Evolutionary conservation across 2,113 vertebrate species (phyloP).

Genomic region (Jaculus jaculus): DNA sequence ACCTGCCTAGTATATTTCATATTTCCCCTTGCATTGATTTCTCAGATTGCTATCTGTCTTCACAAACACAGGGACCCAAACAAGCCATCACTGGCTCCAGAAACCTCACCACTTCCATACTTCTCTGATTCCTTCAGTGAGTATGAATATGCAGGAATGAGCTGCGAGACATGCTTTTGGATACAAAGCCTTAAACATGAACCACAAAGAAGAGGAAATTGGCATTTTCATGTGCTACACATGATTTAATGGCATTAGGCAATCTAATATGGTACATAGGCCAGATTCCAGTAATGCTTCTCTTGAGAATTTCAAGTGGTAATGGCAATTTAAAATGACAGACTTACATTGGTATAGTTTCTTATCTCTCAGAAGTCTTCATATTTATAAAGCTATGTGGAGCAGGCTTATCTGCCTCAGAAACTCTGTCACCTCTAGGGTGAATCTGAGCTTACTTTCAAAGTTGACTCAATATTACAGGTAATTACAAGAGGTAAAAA

Average conservation of each 20-base stretch:
- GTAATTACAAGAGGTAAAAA: conserved; percentile 70
- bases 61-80: conserved; percentile 25
- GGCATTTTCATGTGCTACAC: conserved; percentile 79
- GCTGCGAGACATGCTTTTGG: conserved; percentile 58
- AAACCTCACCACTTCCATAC: conserved; percentile 73
- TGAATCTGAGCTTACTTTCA: conserved; percentile 64
- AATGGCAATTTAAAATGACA: conserved; percentile 82
- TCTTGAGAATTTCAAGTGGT: conserved; percentile 76
- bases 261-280: conserved; percentile 78
- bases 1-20: conserved; percentile 57
- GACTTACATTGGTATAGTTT: conserved; percentile 73
- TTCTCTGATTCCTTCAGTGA: conserved; percentile 66
- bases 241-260: conserved; percentile 81
- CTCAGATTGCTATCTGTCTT: conserved; percentile 58
- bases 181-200: conserved; percentile 68
- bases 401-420: conserved; percentile 71
- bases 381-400: conserved; percentile 78
- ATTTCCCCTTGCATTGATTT: conserved; percentile 74
- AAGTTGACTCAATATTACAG: conserved; percentile 65
- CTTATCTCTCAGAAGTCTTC: conserved; percentile 78
- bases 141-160: conserved; percentile 54
- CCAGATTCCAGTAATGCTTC: conserved; percentile 77
- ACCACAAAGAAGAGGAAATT: conserved; percentile 71
- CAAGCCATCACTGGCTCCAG: conserved; percentile 34
- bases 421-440: conserved; percentile 74